Percentiles rank a stretch among this genome's conserved stretches.
Conservation (phyloP, 2,797 vertebrate species). For the Xiphophorus birchmanni region DNA sequence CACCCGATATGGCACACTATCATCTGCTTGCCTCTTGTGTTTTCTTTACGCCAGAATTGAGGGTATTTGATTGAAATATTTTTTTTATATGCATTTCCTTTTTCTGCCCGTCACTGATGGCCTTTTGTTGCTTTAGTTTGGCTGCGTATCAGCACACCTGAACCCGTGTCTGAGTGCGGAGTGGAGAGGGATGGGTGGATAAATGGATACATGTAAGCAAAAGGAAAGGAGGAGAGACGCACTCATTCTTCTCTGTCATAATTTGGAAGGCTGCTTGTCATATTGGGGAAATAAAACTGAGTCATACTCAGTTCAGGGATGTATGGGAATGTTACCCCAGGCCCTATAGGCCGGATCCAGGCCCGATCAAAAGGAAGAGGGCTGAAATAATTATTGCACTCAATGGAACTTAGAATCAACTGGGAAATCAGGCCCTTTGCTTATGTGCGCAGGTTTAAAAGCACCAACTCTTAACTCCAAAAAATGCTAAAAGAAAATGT, state of each 20-base stretch:
- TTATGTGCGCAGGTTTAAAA: not conserved
- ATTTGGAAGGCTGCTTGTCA: conserved; percentile 74
- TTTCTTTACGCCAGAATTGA: conserved; percentile 14
- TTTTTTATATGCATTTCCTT: not conserved
- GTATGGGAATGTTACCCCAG: conserved; percentile 57
- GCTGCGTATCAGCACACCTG: conserved; percentile 76
- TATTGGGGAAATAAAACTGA: conserved; percentile 76
- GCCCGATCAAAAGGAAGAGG: conserved; percentile 44
- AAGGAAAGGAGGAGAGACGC: conserved; percentile 9
- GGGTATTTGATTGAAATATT: conserved; percentile 4
- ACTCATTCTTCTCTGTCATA: conserved; percentile 74
- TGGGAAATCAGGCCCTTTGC: not conserved
- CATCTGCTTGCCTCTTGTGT: conserved; percentile 23
- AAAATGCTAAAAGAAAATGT: conserved; percentile 11
- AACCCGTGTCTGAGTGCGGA: conserved; percentile 53
- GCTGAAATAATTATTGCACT: conserved; percentile 27
- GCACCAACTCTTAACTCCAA: conserved; percentile 1
- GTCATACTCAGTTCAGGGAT: conserved; percentile 59
- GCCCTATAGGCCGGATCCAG: conserved; percentile 65
- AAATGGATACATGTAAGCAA: conserved; percentile 9
- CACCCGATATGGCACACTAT: conserved; percentile 61
- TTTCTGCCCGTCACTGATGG: conserved; percentile 41
- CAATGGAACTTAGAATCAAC: conserved; percentile 19
- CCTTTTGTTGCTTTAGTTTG: conserved; percentile 57
- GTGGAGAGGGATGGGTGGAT: conserved; percentile 31